A percentile compares a stretch with the other conserved stretches of the same genome.
These are phyloP conservation scores for Enteromius radiatus DNA, from an alignment of 2,797 vertebrate species.

Conservation along the genomic window DNA sequence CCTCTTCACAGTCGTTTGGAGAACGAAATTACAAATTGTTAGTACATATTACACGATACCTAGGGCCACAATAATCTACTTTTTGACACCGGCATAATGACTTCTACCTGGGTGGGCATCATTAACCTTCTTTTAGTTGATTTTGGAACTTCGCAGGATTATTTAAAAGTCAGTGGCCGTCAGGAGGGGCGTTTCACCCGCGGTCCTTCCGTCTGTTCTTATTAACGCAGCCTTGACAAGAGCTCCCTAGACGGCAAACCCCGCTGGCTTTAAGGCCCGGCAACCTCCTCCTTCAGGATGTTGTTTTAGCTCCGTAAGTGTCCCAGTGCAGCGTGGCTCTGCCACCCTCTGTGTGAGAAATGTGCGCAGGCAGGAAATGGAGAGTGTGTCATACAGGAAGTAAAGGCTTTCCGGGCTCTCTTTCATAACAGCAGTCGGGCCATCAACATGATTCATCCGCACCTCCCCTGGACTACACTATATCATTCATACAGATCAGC, in stretches of 20 bases:
- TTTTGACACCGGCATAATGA: constrained; percentile 21
- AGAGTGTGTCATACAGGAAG: constrained; percentile 68
- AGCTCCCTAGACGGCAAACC: constrained; percentile 61
- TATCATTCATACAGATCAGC: constrained; percentile 32
- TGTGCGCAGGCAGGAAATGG: constrained; percentile 63
- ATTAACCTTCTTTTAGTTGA: constrained; percentile 40
- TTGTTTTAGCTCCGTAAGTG: constrained; percentile 70
- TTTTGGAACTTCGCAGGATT: constrained; percentile 44
- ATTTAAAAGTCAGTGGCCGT: constrained; percentile 53
- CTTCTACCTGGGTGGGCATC: constrained; percentile 38
- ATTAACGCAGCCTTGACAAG: constrained; percentile 70
- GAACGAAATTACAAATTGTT: constrained; percentile 18
- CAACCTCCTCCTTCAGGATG: constrained; percentile 67
- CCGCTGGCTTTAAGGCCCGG: constrained; percentile 61
- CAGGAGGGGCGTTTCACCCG: constrained; percentile 33
- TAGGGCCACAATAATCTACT: constrained; percentile 24
- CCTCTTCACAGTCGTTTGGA: neutral
- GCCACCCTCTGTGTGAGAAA: constrained; percentile 70
- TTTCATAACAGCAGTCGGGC: constrained; percentile 36
- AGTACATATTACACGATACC: constrained; percentile 23
- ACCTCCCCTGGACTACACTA: constrained; percentile 14
- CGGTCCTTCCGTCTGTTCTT: constrained; percentile 58
- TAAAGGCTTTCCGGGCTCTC: constrained; percentile 59
- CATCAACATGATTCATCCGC: constrained; percentile 39
- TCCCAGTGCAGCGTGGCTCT: constrained; percentile 61